These are phyloP conservation scores for Cuniculus paca DNA, from an alignment of 2,797 vertebrate species.

Conservation along the genomic window DNA sequence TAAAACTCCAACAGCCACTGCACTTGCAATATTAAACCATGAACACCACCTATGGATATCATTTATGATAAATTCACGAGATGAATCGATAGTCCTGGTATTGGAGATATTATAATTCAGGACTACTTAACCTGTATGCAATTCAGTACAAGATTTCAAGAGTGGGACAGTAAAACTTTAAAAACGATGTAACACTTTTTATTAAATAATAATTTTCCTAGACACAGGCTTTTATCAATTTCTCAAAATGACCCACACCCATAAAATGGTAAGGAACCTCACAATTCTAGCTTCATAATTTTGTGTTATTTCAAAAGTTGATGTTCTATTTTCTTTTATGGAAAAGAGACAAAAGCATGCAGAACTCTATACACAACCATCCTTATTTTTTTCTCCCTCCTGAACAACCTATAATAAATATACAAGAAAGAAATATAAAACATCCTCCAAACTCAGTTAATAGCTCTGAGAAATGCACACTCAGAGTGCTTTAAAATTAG, in stretches of 20 bases:
- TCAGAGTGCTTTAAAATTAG: conserved; percentile 83
- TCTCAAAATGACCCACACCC: background rate
- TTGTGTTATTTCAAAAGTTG: conserved; percentile 75
- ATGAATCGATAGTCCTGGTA: background rate
- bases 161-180: background rate
- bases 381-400: conserved; percentile 67
- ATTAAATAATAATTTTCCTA: conserved; percentile 53
- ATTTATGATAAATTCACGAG: conserved; percentile 61
- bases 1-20: conserved; percentile 87
- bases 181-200: conserved; percentile 13
- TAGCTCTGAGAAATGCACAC: conserved; percentile 79
- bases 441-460: conserved; percentile 78
- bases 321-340: conserved; percentile 50
- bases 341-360: conserved; percentile 44
- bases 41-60: conserved; percentile 62
- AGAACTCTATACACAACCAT: background rate
- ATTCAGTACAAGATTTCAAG: conserved; percentile 12
- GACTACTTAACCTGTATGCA: background rate
- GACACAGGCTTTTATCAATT: conserved; percentile 49
- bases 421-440: conserved; percentile 78
- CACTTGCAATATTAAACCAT: conserved; percentile 83
- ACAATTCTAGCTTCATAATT: conserved; percentile 52
- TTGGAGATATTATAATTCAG: conserved; percentile 43
- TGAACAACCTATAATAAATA: conserved; percentile 78
- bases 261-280: conserved; percentile 50